These are phyloP conservation scores for Ceratina japonica DNA, from an alignment of 1,140 invertebrate species.

Conservation along the genomic window DNA sequence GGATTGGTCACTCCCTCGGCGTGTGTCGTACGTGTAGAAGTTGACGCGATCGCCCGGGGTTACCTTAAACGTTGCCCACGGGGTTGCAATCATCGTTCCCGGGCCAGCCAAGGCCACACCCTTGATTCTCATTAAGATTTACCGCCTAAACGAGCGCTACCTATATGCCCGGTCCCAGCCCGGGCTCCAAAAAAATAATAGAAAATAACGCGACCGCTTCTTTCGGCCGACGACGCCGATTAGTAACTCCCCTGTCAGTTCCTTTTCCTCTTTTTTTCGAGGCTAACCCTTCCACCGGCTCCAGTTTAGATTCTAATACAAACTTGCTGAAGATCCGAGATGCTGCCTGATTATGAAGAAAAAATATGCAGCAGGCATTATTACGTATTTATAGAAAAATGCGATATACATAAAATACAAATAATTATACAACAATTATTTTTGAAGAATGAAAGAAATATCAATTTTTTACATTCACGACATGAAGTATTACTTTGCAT, in stretches of 20 bases:
- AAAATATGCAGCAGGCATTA: no score
- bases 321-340: no score
- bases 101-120: conserved; percentile 58
- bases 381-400: no score
- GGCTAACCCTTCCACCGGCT: background rate
- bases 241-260: background rate
- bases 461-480: no score
- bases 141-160: conserved; percentile 61
- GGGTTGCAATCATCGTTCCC: conserved; percentile 54
- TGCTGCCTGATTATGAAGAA: no score
- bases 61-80: conserved; percentile 38
- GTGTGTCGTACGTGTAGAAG: conserved; percentile 27
- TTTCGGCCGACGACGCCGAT: conserved; percentile 39
- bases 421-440: no score
- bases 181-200: conserved; percentile 54
- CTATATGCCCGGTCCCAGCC: conserved; percentile 36
- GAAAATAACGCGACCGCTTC: conserved; percentile 52
- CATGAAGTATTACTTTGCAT: no score
- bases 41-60: conserved; percentile 42
- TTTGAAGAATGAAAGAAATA: no score
- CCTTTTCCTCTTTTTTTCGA: background rate
- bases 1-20: conserved; percentile 22
- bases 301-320: no score
- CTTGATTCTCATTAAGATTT: conserved; percentile 66
- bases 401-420: no score